Percentiles rank a stretch among this genome's conserved stretches.
Conservation (phyloP, 1,140 invertebrate genomes). For the Anastrepha ludens region DNA sequence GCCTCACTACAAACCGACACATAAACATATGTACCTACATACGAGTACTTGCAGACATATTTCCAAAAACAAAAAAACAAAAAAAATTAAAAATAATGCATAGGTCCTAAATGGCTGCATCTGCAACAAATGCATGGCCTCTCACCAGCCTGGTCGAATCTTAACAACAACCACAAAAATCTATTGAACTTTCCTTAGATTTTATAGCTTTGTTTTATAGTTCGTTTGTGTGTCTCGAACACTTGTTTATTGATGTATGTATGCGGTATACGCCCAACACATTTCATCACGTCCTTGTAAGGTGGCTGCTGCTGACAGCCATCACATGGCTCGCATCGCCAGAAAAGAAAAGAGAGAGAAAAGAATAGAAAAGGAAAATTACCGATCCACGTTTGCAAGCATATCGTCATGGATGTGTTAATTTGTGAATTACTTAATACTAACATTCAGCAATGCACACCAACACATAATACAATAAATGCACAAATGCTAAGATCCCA, state of each 20-base stretch:
- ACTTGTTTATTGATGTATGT: too few species aligned
- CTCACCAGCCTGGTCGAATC: too few species aligned
- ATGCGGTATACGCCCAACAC: not conserved
- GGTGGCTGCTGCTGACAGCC: slow-evolving; percentile 26
- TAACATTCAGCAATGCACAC: slow-evolving; percentile 6
- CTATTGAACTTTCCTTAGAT: too few species aligned
- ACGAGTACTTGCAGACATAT: too few species aligned
- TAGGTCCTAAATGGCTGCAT: not conserved
- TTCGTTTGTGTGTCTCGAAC: too few species aligned
- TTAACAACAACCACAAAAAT: too few species aligned
- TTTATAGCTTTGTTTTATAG: too few species aligned
- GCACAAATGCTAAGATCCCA: not conserved
- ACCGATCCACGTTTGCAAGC: not conserved
- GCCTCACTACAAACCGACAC: not conserved
- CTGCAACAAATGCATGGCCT: not conserved
- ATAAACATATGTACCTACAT: not conserved
- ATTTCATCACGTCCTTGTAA: slow-evolving; percentile 49
- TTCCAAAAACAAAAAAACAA: too few species aligned
- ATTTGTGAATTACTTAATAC: slow-evolving; percentile 20
- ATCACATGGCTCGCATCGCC: not conserved
- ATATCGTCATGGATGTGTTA: slow-evolving; percentile 37
- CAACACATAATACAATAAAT: not conserved
- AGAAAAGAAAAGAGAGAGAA: not conserved
- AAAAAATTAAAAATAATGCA: too few species aligned
- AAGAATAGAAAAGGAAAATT: not conserved